These are phyloP conservation scores for Sylvicapra grimmia DNA, from an alignment of 2,113 vertebrate species.

Conservation along the genomic window DNA sequence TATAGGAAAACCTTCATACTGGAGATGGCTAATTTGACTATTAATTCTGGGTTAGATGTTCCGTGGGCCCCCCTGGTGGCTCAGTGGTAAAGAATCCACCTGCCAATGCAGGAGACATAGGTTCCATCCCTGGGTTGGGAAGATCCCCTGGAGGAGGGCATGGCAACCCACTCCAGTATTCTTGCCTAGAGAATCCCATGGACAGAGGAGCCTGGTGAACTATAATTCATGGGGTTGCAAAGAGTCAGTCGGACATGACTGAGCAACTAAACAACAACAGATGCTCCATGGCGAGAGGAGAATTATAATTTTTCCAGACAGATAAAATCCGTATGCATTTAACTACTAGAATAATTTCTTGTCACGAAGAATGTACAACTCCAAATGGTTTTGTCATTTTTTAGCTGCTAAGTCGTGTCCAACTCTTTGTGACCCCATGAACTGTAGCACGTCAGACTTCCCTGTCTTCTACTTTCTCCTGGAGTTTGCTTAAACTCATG, in stretches of 20 bases:
- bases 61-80: background rate
- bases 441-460: background rate
- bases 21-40: background rate
- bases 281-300: background rate
- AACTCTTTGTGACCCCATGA: background rate
- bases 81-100: background rate
- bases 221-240: background rate
- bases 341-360: background rate
- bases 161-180: background rate
- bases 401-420: background rate
- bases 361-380: background rate
- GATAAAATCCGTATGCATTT: background rate
- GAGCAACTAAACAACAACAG: background rate
- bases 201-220: background rate
- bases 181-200: background rate
- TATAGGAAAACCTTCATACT: background rate
- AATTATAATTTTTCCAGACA: background rate
- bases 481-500: background rate
- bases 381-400: background rate
- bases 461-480: background rate
- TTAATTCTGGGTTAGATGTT: background rate
- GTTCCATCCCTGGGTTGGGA: background rate
- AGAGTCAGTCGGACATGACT: background rate
- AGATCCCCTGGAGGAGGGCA: background rate
- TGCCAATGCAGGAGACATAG: background rate